Evolutionary conservation across 2,888 invertebrate species (phyloP).

Genomic region (Tetramorium bicarinatum): DNA sequence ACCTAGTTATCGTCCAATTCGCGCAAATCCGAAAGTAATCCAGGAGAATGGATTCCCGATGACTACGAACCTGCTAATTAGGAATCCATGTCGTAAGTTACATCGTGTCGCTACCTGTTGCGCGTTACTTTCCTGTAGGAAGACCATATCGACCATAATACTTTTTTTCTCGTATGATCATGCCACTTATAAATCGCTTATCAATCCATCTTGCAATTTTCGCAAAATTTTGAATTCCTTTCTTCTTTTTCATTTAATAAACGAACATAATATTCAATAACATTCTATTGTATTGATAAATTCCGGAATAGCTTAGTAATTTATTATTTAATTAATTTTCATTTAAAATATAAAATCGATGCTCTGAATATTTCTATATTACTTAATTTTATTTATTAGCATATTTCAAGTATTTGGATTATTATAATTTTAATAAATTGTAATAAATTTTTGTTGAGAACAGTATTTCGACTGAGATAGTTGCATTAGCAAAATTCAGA

Average conservation of each 20-base stretch:
- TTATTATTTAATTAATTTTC: not conserved
- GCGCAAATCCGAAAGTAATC: conserved; percentile 44
- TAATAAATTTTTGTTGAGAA: not conserved
- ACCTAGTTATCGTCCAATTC: conserved; percentile 37
- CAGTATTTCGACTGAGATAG: not conserved
- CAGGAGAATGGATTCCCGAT: conserved; percentile 32
- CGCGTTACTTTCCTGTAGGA: conserved; percentile 67
- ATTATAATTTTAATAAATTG: not conserved
- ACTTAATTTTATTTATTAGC: not conserved
- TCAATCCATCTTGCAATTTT: not conserved
- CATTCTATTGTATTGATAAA: not conserved
- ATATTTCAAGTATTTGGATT: conserved; percentile 1
- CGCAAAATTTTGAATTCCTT: not conserved
- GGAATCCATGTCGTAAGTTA: conserved; percentile 55
- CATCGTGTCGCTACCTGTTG: conserved; percentile 72
- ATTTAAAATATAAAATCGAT: not conserved
- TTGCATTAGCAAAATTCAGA: not conserved
- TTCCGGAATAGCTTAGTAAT: not conserved
- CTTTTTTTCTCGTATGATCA: conserved; percentile 17
- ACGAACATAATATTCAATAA: not conserved
- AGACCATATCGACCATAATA: conserved; percentile 65
- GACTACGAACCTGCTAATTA: conserved; percentile 46
- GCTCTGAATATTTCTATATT: not conserved
- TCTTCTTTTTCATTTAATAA: not conserved
- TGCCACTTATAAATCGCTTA: conserved; percentile 13